phyloP scores from a whole-genome alignment of 2,113 vertebrate genomes.

The Callipepla squamata region DNA sequence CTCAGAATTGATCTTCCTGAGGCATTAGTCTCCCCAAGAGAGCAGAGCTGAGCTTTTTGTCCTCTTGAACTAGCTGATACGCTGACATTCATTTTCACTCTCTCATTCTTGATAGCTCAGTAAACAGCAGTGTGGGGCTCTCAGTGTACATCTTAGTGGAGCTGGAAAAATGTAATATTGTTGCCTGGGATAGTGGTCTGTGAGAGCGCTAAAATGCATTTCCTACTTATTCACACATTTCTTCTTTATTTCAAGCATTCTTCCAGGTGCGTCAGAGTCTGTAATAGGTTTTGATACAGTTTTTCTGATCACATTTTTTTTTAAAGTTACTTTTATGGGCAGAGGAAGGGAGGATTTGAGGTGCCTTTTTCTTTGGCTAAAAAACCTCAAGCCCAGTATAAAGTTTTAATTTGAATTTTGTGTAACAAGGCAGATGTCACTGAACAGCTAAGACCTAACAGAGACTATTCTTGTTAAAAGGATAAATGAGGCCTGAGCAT shows the following conservation, averaged over 20 bases:
- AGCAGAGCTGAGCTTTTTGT: background rate
- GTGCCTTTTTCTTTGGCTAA: background rate
- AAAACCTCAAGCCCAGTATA: background rate
- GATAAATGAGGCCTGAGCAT: background rate
- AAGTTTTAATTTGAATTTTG: constrained; percentile 2
- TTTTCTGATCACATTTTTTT: background rate
- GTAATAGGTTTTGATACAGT: background rate
- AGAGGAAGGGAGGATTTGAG: background rate
- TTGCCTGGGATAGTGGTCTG: background rate
- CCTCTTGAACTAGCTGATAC: background rate
- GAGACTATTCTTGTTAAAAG: constrained; percentile 21
- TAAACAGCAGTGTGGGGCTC: background rate
- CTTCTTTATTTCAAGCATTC: background rate
- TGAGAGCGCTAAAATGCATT: background rate
- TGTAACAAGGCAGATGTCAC: background rate
- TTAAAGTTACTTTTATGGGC: background rate
- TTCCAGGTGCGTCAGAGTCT: background rate
- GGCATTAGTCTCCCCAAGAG: background rate
- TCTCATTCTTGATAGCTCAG: background rate
- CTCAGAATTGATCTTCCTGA: background rate
- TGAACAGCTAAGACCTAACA: background rate
- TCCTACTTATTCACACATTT: background rate
- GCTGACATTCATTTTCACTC: constrained; percentile 3
- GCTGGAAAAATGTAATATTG: background rate
- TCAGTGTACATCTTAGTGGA: background rate